Percentiles rank a stretch among this genome's conserved stretches.
Conservation (phyloP, 1,140 invertebrate species). For the Trachymyrmex cornetzi region DNA sequence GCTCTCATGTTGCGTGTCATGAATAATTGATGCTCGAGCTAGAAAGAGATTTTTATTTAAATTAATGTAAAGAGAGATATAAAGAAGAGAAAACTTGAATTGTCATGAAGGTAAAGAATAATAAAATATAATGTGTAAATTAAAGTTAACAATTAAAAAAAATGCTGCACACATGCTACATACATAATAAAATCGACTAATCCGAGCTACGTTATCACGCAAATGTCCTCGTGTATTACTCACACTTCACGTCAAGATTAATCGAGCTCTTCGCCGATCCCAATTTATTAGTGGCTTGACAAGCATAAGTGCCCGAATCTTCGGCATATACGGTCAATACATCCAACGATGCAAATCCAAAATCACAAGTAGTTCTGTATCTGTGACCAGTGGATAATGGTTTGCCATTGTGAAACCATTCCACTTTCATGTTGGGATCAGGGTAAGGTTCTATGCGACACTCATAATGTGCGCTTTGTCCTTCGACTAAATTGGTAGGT, state of each 20-base stretch:
- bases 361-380: constrained; percentile 97
- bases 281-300: constrained; percentile 95
- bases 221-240: constrained; percentile 82
- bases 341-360: constrained; percentile 97
- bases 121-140: constrained; percentile 3
- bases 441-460: constrained; percentile 98
- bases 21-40: constrained; percentile 95
- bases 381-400: constrained; percentile 96
- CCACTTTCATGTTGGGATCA: constrained; percentile 96
- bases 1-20: constrained; percentile 98
- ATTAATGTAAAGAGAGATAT: neutral
- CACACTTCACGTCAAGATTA: constrained; percentile 93
- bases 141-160: neutral
- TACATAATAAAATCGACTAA: neutral
- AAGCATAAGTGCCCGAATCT: constrained; percentile 97
- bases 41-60: constrained; percentile 71
- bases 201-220: neutral
- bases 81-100: neutral
- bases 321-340: constrained; percentile 97
- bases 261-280: constrained; percentile 94
- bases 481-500: constrained; percentile 93
- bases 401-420: constrained; percentile 98
- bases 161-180: neutral
- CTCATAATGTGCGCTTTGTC: constrained; percentile 97
- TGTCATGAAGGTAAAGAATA: neutral